Evolutionary conservation across 2,888 invertebrate species (phyloP), one percentile per base, ranked within the genome.

Genomic region (Hydriomena furcata): DNA sequence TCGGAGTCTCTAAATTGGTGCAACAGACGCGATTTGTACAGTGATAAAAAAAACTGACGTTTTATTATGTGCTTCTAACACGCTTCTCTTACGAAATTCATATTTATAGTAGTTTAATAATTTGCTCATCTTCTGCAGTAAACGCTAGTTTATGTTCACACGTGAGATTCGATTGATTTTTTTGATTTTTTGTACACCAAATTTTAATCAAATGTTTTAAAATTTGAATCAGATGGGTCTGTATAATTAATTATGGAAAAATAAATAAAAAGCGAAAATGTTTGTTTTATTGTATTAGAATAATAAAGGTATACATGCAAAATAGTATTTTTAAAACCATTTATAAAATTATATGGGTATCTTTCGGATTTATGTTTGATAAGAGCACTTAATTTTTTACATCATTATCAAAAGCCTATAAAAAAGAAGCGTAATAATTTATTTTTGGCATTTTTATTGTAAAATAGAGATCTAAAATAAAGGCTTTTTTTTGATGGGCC

Each of bases 191-290:
- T n/a, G n/a, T 77, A 77, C 74, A 78, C 76, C 61, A 73, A 76
- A 49, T 52, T 71, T 74, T 73, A 76, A 79, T n/a, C 69, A 68
- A 73, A 79, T 78, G 77, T 76, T 83, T 78, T 78, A 74, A 79
- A 67, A 65, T 81, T 80, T 57, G 82, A 83, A 79, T 81, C 82
- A 75, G 76, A 82, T 74, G 83, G 85, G 83, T 85, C 73, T 85
- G 84, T 84, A 80, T 84, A 83, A 85, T 81, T 84, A n/a, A n/a
- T n/a, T n/a, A 84, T 82, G 82, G 65, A 82, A 82, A 78, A 84
- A 79, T 79, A 84, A 84, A 80, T 73, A 76, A 78, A 82, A 77
- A 76, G 76, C 71, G 72, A 81, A 49, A 71, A 73, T 31, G 47
- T 42, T 71, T 47, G 70, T 82, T 79, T 81, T 61, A 75, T 70